These are phyloP conservation scores for Osmerus mordax DNA, from an alignment of 2,113 vertebrate genomes.

Conservation along the genomic window DNA sequence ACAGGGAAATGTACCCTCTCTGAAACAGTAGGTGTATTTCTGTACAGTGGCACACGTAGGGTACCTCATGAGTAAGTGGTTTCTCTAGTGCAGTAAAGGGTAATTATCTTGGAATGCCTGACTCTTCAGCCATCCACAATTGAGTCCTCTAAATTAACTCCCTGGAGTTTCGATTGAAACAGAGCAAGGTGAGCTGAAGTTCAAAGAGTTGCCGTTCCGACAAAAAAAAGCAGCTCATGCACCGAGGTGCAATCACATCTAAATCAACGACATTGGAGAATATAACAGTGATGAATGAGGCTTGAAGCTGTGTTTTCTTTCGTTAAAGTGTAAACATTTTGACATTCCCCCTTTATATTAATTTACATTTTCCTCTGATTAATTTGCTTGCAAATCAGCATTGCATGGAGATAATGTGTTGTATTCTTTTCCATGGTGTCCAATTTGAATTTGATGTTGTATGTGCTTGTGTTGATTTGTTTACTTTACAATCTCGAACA, in stretches of 20 bases:
- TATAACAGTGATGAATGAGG: constrained; percentile 49
- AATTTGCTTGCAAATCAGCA: not conserved
- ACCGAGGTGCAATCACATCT: constrained; percentile 22
- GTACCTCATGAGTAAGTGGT: not conserved
- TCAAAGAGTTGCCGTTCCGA: constrained; percentile 27
- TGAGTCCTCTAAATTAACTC: constrained; percentile 25
- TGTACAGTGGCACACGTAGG: not conserved
- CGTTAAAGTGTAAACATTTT: too few species aligned
- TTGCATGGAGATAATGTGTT: too few species aligned
- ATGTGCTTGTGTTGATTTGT: too few species aligned
- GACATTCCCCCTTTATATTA: too few species aligned
- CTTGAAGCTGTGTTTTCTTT: too few species aligned
- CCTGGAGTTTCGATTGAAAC: constrained; percentile 5
- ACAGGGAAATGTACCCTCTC: too few species aligned
- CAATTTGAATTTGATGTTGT: too few species aligned
- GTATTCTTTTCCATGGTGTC: too few species aligned
- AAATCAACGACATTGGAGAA: constrained; percentile 21
- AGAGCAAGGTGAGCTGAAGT: constrained; percentile 14
- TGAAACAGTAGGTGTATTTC: not conserved
- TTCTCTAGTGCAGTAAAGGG: too few species aligned
- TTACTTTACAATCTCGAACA: too few species aligned
- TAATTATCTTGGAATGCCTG: too few species aligned
- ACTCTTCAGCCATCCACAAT: constrained; percentile 1
- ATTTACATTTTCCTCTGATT: too few species aligned
- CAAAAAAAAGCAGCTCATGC: not conserved